Conservation (phyloP, 2,888 invertebrate species). For the Hololepta plana region DNA sequence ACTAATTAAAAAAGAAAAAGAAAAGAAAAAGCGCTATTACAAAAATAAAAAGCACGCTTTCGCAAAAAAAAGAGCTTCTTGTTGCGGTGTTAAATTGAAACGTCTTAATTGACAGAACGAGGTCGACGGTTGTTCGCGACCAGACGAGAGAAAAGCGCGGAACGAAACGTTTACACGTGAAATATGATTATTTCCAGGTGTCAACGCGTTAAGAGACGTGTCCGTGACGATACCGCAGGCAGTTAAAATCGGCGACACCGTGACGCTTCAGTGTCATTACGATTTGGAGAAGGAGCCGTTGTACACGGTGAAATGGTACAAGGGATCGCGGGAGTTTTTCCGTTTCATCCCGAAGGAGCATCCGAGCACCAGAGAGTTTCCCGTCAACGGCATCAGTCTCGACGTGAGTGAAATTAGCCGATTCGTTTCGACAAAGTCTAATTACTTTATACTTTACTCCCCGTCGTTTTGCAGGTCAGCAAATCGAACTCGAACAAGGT, state of each 20-base stretch:
- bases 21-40: too few relatives aligned
- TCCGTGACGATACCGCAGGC: constrained; percentile 53
- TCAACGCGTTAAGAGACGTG: constrained; percentile 45
- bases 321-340: constrained; percentile 59
- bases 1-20: too few relatives aligned
- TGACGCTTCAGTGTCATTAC: constrained; percentile 56
- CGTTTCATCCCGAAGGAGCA: constrained; percentile 63
- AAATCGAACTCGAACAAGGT: constrained; percentile 45
- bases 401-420: constrained; percentile 43
- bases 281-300: constrained; percentile 54
- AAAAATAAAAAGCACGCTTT: too few relatives aligned
- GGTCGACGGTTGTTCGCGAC: too few relatives aligned
- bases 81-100: too few relatives aligned
- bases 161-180: too few relatives aligned
- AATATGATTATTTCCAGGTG: constrained; percentile 28
- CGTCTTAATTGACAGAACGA: too few relatives aligned
- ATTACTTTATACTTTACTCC: constrained; percentile 4
- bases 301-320: constrained; percentile 71
- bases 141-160: too few relatives aligned
- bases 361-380: constrained; percentile 55
- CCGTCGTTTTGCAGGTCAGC: constrained; percentile 31
- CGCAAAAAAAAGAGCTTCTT: too few relatives aligned
- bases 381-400: constrained; percentile 45
- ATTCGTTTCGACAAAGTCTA: neutral
- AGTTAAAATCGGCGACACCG: constrained; percentile 51